Evolutionary conservation across 2,888 invertebrate species (phyloP).

Genomic region (Ectobius pallidus): DNA sequence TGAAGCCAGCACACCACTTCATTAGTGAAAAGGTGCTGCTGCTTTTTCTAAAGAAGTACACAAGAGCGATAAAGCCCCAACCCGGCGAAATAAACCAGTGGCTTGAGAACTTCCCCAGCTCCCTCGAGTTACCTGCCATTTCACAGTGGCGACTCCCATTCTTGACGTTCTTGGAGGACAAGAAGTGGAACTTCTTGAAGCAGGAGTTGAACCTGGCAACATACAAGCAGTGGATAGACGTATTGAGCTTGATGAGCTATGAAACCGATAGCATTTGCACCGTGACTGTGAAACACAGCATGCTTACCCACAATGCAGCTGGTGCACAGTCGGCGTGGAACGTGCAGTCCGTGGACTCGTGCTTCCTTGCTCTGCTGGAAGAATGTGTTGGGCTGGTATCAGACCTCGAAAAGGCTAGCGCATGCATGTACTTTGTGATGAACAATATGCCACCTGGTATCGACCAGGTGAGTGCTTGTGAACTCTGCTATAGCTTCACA

Average conservation of each 20-base stretch:
- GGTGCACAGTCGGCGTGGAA: not conserved
- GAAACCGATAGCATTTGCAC: not conserved
- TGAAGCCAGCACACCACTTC: not conserved
- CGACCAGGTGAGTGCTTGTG: not conserved
- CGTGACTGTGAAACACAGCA: not conserved
- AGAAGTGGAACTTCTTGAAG: conserved; percentile 32
- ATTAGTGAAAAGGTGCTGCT: not conserved
- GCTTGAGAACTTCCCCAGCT: not conserved
- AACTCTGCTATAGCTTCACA: not conserved
- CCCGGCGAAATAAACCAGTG: not conserved
- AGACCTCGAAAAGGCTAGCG: not conserved
- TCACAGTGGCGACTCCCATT: conserved; percentile 9
- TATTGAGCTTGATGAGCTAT: not conserved
- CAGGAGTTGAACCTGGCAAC: conserved; percentile 58
- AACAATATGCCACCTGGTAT: not conserved
- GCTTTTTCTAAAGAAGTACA: not conserved
- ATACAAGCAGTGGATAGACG: conserved; percentile 56
- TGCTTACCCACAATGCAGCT: not conserved
- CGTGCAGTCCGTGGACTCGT: not conserved
- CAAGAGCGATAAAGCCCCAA: not conserved
- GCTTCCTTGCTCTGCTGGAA: not conserved
- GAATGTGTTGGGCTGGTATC: not conserved
- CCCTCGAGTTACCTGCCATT: not conserved
- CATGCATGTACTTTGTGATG: conserved; percentile 1
- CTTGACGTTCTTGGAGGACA: not conserved